phyloP scores from a whole-genome alignment of 2,888 invertebrate species.

The Polyommatus icarus region DNA sequence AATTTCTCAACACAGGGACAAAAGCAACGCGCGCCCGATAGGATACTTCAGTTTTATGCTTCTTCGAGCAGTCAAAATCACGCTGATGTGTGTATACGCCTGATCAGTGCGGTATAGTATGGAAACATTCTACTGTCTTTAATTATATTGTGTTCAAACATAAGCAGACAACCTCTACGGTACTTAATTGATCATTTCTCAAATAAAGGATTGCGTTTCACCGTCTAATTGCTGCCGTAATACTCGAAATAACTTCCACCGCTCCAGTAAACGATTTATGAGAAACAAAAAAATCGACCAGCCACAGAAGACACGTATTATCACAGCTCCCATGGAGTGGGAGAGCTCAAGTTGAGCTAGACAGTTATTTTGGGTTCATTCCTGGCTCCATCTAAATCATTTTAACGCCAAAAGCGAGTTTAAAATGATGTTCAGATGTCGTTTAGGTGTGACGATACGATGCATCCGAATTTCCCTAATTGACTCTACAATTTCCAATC shows the following conservation, averaged over 20 bases:
- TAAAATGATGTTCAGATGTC: conserved; percentile 49
- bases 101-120: too few relatives aligned
- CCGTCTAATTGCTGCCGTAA: conserved; percentile 59
- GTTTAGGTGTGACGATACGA: conserved; percentile 48
- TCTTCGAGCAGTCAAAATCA: too few relatives aligned
- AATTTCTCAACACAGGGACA: background rate
- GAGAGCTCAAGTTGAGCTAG: conserved; percentile 45
- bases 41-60: too few relatives aligned
- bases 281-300: conserved; percentile 37
- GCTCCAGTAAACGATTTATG: conserved; percentile 55
- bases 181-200: conserved; percentile 48
- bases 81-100: too few relatives aligned
- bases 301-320: background rate
- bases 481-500: background rate
- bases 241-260: conserved; percentile 54
- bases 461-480: background rate
- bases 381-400: conserved; percentile 65
- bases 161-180: conserved; percentile 39
- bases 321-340: conserved; percentile 9
- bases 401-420: conserved; percentile 70
- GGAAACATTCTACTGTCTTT: background rate
- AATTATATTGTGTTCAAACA: background rate
- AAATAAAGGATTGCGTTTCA: conserved; percentile 47
- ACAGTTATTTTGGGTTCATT: conserved; percentile 63
- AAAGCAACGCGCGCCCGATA: too few relatives aligned